Evolutionary conservation across 2,797 vertebrate species (phyloP).

Genomic region (Crypturellus tataupa): DNA sequence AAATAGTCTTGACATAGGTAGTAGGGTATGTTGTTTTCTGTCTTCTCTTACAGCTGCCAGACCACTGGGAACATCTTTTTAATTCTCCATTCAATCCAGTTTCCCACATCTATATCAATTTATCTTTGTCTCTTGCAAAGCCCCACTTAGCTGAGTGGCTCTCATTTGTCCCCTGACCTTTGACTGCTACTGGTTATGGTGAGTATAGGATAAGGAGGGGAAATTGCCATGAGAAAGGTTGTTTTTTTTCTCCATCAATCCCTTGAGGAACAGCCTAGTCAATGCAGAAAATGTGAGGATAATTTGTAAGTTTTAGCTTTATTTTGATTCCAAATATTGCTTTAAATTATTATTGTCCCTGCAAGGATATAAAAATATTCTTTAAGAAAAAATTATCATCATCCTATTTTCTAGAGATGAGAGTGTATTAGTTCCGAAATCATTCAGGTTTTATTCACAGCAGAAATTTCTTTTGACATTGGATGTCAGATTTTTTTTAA

Average conservation of each 20-base stretch:
- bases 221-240: slow-evolving; percentile 10
- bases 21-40: not conserved
- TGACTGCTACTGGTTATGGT: slow-evolving; percentile 51
- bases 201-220: slow-evolving; percentile 34
- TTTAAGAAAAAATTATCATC: not conserved
- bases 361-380: not conserved
- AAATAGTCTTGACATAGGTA: not conserved
- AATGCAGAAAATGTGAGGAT: not conserved
- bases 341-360: not conserved
- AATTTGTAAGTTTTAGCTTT: not conserved
- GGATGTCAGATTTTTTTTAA: slow-evolving; percentile 26
- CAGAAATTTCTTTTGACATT: not conserved
- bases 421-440: not conserved
- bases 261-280: not conserved
- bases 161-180: slow-evolving; percentile 68
- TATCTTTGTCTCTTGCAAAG: slow-evolving; percentile 60
- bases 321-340: not conserved
- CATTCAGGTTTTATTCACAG: slow-evolving; percentile 14
- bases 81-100: slow-evolving; percentile 38
- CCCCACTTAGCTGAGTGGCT: slow-evolving; percentile 66
- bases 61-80: slow-evolving; percentile 18
- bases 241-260: not conserved
- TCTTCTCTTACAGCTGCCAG: slow-evolving; percentile 40
- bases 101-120: slow-evolving; percentile 57
- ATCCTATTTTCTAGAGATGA: not conserved